These are phyloP conservation scores for Meloidogyne exigua DNA, from an alignment of 1,140 invertebrate genomes.

Conservation along the genomic window DNA sequence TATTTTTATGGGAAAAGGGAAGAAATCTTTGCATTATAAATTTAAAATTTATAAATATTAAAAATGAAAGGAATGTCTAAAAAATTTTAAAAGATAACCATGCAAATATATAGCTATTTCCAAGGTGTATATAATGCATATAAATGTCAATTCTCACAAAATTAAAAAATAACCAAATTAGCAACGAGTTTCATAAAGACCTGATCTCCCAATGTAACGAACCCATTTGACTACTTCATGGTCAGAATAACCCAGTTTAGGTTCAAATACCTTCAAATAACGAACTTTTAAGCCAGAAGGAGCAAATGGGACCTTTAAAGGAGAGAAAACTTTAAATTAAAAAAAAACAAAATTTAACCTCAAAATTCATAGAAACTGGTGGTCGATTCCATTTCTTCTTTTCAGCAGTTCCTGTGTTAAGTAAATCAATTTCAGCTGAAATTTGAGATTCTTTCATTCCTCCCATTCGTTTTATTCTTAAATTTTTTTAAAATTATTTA, in stretches of 20 bases:
- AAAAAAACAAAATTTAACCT: slow-evolving; percentile 70
- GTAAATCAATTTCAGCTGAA: slow-evolving; percentile 97
- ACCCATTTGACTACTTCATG: slow-evolving; percentile 99
- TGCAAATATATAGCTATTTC: neutral
- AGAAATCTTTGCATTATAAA: too few relatives aligned
- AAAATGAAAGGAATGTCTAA: too few relatives aligned
- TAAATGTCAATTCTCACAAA: neutral
- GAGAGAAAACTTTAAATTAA: slow-evolving; percentile 12
- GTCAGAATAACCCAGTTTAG: slow-evolving; percentile 98
- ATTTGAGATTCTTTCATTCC: slow-evolving; percentile 99
- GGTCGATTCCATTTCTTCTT: slow-evolving; percentile 99
- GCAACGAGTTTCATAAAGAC: slow-evolving; percentile 82
- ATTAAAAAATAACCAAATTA: neutral
- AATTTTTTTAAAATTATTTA: slow-evolving; percentile 46
- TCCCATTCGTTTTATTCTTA: slow-evolving; percentile 95
- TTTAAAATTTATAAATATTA: too few relatives aligned
- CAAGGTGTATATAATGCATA: neutral
- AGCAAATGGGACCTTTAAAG: slow-evolving; percentile 77
- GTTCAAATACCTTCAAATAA: slow-evolving; percentile 98
- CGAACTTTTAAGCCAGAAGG: slow-evolving; percentile 98
- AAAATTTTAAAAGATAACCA: too few relatives aligned
- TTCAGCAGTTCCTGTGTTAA: slow-evolving; percentile 84
- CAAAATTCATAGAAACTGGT: slow-evolving; percentile 99
- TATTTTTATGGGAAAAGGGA: too few relatives aligned
- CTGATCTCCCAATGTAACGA: slow-evolving; percentile 95